These are phyloP conservation scores for Megastigmus dorsalis DNA, from an alignment of 2,888 invertebrate genomes.

Conservation along the genomic window DNA sequence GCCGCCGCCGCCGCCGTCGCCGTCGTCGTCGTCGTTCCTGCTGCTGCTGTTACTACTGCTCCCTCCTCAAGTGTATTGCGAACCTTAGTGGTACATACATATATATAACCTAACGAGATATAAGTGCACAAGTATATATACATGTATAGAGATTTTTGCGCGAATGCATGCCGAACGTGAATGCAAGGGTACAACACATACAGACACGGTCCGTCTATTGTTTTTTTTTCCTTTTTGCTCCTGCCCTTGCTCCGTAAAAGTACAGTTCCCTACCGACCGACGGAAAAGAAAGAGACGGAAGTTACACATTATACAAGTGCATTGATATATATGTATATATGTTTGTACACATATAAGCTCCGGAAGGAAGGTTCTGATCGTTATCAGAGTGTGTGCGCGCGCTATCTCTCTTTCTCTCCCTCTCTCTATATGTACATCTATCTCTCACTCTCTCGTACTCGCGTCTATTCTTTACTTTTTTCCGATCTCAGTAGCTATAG, in stretches of 20 bases:
- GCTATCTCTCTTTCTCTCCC: conserved; percentile 20
- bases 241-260: not conserved
- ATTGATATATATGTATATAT: not conserved
- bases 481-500: not conserved
- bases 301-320: not conserved
- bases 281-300: not conserved
- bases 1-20: not conserved
- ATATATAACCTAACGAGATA: no score
- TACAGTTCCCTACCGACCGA: not conserved
- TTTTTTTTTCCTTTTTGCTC: not conserved
- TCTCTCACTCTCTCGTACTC: not conserved
- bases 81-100: no score
- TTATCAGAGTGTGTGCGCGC: conserved; percentile 43
- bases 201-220: not conserved
- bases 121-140: no score
- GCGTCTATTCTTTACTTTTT: no score
- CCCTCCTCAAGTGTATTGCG: no score
- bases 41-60: no score
- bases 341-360: not conserved
- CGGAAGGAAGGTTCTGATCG: conserved; percentile 45
- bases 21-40: conserved; percentile 1
- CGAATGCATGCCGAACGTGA: no score
- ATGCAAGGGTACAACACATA: no score
- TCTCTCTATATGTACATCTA: not conserved
- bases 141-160: no score